phyloP scores from a whole-genome alignment of 2,888 invertebrate species.

The Morpho helenor region DNA sequence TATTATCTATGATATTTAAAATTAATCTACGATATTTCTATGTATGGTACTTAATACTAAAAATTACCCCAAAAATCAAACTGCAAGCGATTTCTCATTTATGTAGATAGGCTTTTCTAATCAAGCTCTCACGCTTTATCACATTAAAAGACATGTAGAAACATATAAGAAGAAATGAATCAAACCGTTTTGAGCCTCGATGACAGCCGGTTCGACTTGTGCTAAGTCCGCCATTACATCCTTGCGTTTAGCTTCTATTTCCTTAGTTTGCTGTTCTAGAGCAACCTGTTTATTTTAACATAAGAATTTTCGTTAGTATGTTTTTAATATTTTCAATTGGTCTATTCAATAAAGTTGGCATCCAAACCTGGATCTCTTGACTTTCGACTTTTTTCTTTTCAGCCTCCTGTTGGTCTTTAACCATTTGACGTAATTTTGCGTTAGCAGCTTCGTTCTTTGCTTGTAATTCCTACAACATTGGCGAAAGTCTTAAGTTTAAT shows the following conservation, averaged over 20 bases:
- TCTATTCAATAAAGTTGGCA: slow-evolving; percentile 17
- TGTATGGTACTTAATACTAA: too few relatives aligned
- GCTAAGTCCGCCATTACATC: slow-evolving; percentile 98
- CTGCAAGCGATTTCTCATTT: neutral
- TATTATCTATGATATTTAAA: too few relatives aligned
- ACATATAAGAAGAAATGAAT: slow-evolving; percentile 31
- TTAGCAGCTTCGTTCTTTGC: slow-evolving; percentile 99
- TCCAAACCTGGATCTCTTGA: slow-evolving; percentile 91
- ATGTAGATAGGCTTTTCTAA: slow-evolving; percentile 4
- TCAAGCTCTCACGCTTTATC: slow-evolving; percentile 2
- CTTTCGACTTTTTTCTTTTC: slow-evolving; percentile 99
- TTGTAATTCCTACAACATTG: slow-evolving; percentile 84
- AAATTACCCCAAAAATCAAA: too few relatives aligned
- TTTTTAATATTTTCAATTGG: neutral
- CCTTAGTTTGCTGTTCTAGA: slow-evolving; percentile 92
- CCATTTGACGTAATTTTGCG: slow-evolving; percentile 99
- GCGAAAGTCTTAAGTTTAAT: neutral
- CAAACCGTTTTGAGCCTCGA: slow-evolving; percentile 97
- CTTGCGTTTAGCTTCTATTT: slow-evolving; percentile 95
- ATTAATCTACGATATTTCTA: too few relatives aligned
- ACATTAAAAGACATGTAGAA: slow-evolving; percentile 11
- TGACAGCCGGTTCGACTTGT: slow-evolving; percentile 98
- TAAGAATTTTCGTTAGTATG: neutral
- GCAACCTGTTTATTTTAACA: slow-evolving; percentile 60
- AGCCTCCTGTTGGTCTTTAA: slow-evolving; percentile 99